Percentiles rank a stretch among this genome's conserved stretches.
phyloP scores from a whole-genome alignment of 2,797 vertebrate genomes.

The Lacerta bilineata region DNA sequence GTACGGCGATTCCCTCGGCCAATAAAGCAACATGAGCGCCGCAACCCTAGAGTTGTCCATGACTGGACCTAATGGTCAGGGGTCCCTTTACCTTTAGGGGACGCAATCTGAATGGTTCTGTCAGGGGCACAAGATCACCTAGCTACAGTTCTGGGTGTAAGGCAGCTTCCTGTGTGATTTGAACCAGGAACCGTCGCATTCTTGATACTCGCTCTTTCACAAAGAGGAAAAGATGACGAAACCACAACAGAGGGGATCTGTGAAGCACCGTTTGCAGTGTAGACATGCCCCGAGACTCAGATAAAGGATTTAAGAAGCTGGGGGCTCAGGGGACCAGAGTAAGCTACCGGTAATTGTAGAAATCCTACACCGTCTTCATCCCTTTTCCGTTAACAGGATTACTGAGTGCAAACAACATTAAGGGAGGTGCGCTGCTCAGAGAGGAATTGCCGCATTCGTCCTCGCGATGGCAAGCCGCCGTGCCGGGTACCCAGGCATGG shows the following conservation, averaged over 20 bases:
- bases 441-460: neutral
- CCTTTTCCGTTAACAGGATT: constrained; percentile 12
- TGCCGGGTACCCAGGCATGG: neutral
- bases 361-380: constrained; percentile 18
- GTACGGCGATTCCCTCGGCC: too few species aligned
- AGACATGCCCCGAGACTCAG: accelerated
- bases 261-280: neutral
- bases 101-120: too few species aligned
- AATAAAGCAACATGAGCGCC: too few species aligned
- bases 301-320: accelerated
- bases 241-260: too few species aligned
- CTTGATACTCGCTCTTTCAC: too few species aligned
- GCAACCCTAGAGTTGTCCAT: too few species aligned
- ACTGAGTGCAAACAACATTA: accelerated
- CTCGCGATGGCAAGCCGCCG: constrained; percentile 32
- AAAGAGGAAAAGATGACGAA: neutral
- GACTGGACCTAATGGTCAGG: too few species aligned
- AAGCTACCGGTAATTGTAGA: accelerated
- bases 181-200: too few species aligned
- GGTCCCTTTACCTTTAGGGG: too few species aligned
- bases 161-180: too few species aligned
- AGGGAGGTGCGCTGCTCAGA: accelerated
- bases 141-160: too few species aligned
- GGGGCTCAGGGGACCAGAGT: neutral
- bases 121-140: too few species aligned